phyloP scores from a whole-genome alignment of 2,797 vertebrate genomes.

The Oreortyx pictus region DNA sequence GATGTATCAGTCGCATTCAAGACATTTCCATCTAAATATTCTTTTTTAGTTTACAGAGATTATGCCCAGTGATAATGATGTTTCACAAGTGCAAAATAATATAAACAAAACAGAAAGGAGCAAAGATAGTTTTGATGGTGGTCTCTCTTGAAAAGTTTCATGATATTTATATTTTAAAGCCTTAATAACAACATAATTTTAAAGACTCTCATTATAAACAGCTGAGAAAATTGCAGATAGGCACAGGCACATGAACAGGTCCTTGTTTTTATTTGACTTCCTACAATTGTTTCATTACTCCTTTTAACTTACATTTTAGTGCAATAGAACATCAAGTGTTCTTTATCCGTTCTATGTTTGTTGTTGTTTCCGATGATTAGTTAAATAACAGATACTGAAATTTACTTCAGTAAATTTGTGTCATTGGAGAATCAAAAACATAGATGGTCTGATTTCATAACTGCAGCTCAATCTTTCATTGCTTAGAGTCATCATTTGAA shows the following conservation, averaged over 20 bases:
- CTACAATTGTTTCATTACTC: not conserved
- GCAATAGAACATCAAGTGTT: not conserved
- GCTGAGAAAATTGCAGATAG: not conserved
- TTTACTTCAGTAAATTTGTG: not conserved
- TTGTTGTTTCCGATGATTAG: not conserved
- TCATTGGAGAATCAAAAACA: conserved; percentile 38
- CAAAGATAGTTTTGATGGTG: not conserved
- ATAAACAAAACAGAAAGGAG: not conserved
- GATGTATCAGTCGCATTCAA: not conserved
- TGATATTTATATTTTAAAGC: not conserved
- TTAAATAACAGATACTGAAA: conserved; percentile 34
- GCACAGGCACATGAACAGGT: not conserved
- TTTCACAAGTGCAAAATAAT: not conserved
- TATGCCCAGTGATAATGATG: rapidly evolving
- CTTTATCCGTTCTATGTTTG: not conserved
- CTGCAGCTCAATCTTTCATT: not conserved
- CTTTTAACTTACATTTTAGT: not conserved
- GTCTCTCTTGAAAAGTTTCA: not conserved
- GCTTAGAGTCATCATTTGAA: not conserved
- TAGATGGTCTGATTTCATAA: not conserved
- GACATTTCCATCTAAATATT: not conserved
- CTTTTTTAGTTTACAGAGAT: not conserved
- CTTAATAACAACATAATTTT: not conserved
- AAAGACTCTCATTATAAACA: not conserved
- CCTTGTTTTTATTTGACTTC: not conserved